Evolutionary conservation across 2,888 invertebrate species (phyloP).

Genomic region (Conistra vaccinii): DNA sequence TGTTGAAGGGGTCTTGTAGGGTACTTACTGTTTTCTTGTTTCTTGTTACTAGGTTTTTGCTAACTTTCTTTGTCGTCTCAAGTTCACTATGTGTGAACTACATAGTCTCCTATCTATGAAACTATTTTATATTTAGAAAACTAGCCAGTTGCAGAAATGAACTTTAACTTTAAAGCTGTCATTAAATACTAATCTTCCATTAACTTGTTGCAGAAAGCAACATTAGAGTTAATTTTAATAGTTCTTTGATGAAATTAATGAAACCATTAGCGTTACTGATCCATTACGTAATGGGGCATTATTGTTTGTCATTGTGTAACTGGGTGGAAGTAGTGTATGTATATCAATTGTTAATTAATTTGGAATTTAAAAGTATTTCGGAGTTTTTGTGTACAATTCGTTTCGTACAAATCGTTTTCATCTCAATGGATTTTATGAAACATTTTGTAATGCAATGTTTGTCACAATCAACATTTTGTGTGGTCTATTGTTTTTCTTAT

Average conservation of each 20-base stretch:
- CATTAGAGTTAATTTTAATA: too few relatives aligned
- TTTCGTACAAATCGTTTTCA: not conserved
- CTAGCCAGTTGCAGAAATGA: too few relatives aligned
- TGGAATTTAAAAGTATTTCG: not conserved
- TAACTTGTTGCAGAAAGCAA: too few relatives aligned
- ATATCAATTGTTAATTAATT: not conserved
- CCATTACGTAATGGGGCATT: too few relatives aligned
- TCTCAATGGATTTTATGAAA: not conserved
- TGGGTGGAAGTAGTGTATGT: too few relatives aligned
- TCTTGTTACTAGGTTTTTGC: not conserved
- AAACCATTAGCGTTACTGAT: too few relatives aligned
- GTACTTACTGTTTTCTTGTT: not conserved
- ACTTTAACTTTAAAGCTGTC: too few relatives aligned
- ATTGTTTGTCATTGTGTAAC: too few relatives aligned
- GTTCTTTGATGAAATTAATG: too few relatives aligned
- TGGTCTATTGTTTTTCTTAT: not conserved
- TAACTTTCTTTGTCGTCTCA: not conserved
- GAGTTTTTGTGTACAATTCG: not conserved
- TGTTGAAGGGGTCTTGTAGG: conserved; percentile 18
- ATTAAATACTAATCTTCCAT: too few relatives aligned
- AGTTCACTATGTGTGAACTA: not conserved
- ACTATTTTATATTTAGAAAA: too few relatives aligned
- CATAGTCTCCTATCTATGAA: not conserved
- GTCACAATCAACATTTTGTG: not conserved
- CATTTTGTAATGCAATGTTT: not conserved